These are phyloP conservation scores for Aspidiotus rigidus DNA, from an alignment of 2,888 invertebrate genomes.

Conservation along the genomic window DNA sequence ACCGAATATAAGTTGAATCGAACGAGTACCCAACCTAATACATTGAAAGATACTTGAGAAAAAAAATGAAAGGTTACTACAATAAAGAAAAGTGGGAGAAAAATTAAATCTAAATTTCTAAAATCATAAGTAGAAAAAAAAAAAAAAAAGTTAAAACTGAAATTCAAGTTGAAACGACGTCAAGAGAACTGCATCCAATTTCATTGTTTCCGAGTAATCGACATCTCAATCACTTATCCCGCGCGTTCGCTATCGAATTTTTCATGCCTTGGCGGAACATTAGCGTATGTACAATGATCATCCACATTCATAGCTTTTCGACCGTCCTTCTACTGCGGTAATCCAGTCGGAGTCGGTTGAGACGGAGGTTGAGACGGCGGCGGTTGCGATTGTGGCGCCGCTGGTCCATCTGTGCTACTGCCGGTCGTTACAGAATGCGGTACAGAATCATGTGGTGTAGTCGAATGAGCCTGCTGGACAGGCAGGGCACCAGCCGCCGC, in stretches of 20 bases:
- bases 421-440: constrained; percentile 45
- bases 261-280: too few species aligned
- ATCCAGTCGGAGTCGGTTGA: constrained; percentile 47
- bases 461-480: constrained; percentile 80
- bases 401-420: constrained; percentile 37
- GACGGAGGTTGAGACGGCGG: constrained; percentile 42
- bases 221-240: too few species aligned
- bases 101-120: constrained; percentile 3
- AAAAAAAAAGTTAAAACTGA: neutral
- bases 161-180: neutral
- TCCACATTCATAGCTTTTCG: neutral
- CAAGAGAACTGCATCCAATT: too few species aligned
- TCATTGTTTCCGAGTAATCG: too few species aligned
- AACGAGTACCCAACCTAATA: too few species aligned
- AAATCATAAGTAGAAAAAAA: constrained; percentile 3
- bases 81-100: neutral
- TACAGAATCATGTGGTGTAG: constrained; percentile 65
- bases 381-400: constrained; percentile 40
- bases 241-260: too few species aligned
- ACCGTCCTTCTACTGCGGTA: constrained; percentile 43
- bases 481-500: constrained; percentile 61
- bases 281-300: constrained; percentile 5
- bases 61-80: neutral
- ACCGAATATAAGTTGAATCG: neutral
- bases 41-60: neutral